Evolutionary conservation across 2,888 invertebrate genomes (phyloP), one percentile per base, ranked within the genome.

Genomic region (Nezara viridula): DNA sequence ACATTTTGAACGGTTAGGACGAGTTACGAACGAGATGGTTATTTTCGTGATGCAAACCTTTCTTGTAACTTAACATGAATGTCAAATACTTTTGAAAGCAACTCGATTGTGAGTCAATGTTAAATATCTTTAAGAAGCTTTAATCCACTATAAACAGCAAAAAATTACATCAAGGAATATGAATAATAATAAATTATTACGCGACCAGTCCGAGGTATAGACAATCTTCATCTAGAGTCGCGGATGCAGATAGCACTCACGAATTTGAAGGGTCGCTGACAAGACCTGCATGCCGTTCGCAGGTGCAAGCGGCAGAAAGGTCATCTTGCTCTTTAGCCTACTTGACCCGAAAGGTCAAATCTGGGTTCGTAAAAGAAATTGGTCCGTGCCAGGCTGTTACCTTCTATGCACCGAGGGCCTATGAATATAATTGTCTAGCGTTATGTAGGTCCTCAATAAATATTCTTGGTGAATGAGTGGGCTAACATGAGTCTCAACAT

Each of bases 251-350:
- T 73, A 21, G 19, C 9, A 37, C 19, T 73, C 66, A 37, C 32
- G 66, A 73, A 9, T 73, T 73, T 73, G 66, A 73, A 73, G 32
- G 66, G 66, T 21, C 37, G 66, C 66, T 73, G 66, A 73, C 66
- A 73, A 73, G 66, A 73, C 19, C 6, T 37, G 66, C 19, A 60
- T 60, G 32, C 32, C 37, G 37, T 21, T 73, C 32, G 66, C 66
- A 73, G 66, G 66, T 73, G 66, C 66, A 73, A 81, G 24, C 44
- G 81, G 24, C 7, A 81, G 81, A 81, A 81, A 81, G 81, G 81
- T 81, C 44, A 44, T n/a, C 14, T 47, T 81, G 81, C 44, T 81
- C 81, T 81, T 81, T 44, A 81, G 44, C 81, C 81, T 24, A 81
- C 44, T 81, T 81, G 44, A 81, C 81, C 81, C 44, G 81, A 81